These are phyloP conservation scores for Dynastes maya DNA, from an alignment of 2,888 invertebrate species.

Conservation along the genomic window DNA sequence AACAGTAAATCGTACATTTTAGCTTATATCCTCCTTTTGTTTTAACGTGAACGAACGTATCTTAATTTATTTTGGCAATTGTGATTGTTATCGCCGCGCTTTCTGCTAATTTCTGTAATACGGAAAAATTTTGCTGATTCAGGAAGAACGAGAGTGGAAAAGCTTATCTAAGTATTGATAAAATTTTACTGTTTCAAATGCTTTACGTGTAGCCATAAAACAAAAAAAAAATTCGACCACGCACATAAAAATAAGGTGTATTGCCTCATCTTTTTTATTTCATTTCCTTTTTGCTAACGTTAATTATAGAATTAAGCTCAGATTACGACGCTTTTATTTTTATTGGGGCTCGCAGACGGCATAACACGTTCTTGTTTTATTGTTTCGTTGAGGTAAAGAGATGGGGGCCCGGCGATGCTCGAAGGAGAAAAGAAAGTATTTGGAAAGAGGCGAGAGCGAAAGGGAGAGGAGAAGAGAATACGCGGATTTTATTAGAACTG, in stretches of 20 bases:
- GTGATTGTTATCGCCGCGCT: too few relatives aligned
- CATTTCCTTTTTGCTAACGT: conserved; percentile 44
- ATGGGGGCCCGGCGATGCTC: background rate
- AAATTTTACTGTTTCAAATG: conserved; percentile 24
- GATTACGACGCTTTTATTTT: conserved; percentile 47
- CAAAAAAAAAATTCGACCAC: conserved; percentile 41
- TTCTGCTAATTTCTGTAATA: too few relatives aligned
- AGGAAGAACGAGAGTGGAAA: background rate
- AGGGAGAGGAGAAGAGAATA: background rate
- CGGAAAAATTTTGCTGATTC: background rate
- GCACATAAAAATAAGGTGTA: conserved; percentile 36
- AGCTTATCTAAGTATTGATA: conserved; percentile 15
- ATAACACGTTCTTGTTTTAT: conserved; percentile 47
- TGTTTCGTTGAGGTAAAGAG: conserved; percentile 45
- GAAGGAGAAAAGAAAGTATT: conserved; percentile 23
- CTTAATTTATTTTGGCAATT: too few relatives aligned
- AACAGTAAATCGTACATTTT: too few relatives aligned
- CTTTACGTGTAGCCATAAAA: conserved; percentile 21
- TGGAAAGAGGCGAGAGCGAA: background rate
- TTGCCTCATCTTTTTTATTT: conserved; percentile 45
- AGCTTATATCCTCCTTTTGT: too few relatives aligned
- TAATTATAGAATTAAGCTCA: conserved; percentile 45
- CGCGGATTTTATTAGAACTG: conserved; percentile 38
- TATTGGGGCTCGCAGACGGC: conserved; percentile 41
- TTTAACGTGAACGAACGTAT: too few relatives aligned